Evolutionary conservation across 2,888 invertebrate species (phyloP).

Genomic region (Plemyria rubiginata): DNA sequence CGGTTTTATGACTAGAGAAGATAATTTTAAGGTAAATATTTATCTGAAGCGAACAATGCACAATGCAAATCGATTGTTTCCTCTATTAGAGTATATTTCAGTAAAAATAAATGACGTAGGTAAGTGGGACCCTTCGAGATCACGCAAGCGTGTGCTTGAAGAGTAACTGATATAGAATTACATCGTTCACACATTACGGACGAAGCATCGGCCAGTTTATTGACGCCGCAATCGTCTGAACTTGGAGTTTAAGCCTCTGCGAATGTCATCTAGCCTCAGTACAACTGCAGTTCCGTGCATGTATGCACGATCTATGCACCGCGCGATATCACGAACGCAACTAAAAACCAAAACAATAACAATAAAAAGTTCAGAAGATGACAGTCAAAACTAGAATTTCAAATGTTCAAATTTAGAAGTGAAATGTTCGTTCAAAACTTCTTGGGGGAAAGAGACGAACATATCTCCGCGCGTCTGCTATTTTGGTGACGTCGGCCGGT

Average conservation of each 20-base stretch:
- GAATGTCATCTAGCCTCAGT: conserved; percentile 83
- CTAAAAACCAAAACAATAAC: conserved; percentile 48
- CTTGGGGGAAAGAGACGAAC: conserved; percentile 72
- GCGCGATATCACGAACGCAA: conserved; percentile 46
- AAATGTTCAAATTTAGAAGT: conserved; percentile 69
- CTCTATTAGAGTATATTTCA: conserved; percentile 46
- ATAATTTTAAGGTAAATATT: conserved; percentile 43
- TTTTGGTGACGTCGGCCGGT: conserved; percentile 79
- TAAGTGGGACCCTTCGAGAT: conserved; percentile 37
- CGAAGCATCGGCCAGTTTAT: conserved; percentile 68
- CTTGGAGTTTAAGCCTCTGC: conserved; percentile 77
- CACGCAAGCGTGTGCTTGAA: conserved; percentile 22
- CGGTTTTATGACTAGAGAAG: conserved; percentile 35
- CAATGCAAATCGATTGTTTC: conserved; percentile 49
- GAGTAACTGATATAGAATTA: conserved; percentile 64
- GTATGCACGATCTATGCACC: conserved; percentile 64
- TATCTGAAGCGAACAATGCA: conserved; percentile 42
- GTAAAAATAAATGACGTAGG: conserved; percentile 48
- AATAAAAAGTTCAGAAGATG: conserved; percentile 54
- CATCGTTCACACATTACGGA: conserved; percentile 60
- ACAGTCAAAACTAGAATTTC: conserved; percentile 62
- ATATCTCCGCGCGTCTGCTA: conserved; percentile 65
- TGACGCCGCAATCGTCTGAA: conserved; percentile 77
- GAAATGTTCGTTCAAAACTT: conserved; percentile 58
- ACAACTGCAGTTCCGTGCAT: conserved; percentile 70